Conservation (phyloP, 2,797 vertebrate species). For the Enteromius afrohamiltoni region DNA sequence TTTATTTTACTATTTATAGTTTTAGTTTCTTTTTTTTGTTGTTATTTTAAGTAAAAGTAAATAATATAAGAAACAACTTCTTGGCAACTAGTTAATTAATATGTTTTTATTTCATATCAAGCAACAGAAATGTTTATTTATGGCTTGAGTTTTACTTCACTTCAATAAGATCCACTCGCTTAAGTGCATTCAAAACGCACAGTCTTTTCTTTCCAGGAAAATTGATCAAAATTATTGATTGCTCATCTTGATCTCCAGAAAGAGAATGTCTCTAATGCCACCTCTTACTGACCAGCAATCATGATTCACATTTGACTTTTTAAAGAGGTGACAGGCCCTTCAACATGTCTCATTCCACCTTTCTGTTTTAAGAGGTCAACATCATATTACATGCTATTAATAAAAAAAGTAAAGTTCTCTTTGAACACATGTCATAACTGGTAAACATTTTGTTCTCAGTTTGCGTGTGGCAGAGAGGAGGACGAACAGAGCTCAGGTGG, state of each 20-base stretch:
- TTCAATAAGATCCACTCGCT: neutral
- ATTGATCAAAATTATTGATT: neutral
- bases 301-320: neutral
- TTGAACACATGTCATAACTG: neutral
- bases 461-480: conserved; percentile 57
- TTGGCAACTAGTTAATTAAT: neutral
- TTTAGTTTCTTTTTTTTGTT: neutral
- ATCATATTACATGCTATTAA: neutral
- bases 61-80: neutral
- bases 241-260: neutral
- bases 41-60: neutral
- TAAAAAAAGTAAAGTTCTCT: neutral
- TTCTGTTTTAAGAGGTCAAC: conserved; percentile 1
- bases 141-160: neutral
- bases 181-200: neutral
- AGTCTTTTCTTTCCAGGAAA: neutral
- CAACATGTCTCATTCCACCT: neutral
- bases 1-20: neutral
- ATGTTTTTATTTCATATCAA: neutral
- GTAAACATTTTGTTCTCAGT: conserved; percentile 61
- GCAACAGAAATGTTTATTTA: neutral
- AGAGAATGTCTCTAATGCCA: neutral
- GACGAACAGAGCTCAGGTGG: conserved; percentile 72
- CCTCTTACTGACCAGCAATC: neutral
- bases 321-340: neutral